Evolutionary conservation across 1,140 invertebrate species (phyloP).

Genomic region (Drosophila ogumai): DNA sequence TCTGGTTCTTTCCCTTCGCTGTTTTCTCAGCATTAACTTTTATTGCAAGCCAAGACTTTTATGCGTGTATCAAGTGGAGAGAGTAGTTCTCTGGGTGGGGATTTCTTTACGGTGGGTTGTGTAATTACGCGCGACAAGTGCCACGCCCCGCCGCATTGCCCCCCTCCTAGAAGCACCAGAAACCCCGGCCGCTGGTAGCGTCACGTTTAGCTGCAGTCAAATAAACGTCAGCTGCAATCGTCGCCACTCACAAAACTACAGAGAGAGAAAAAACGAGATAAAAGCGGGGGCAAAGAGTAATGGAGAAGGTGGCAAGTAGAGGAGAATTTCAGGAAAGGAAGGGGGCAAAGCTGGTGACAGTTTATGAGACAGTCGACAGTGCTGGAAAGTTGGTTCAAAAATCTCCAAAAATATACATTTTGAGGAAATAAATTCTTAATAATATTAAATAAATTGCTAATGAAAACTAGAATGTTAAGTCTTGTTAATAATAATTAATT

Average conservation of each 20-base stretch:
- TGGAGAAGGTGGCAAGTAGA: not conserved
- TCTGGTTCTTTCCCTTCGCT: slow-evolving; percentile 11
- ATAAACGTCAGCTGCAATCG: slow-evolving; percentile 73
- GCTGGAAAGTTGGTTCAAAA: not conserved
- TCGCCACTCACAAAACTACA: slow-evolving; percentile 31
- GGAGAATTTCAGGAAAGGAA: not conserved
- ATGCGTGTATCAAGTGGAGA: slow-evolving; percentile 39
- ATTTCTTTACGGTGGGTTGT: slow-evolving; percentile 25
- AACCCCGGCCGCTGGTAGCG: slow-evolving; percentile 23
- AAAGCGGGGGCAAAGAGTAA: not conserved
- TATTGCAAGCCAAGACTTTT: slow-evolving; percentile 64
- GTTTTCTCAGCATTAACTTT: slow-evolving; percentile 64
- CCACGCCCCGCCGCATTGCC: slow-evolving; percentile 13
- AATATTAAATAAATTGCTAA: no score
- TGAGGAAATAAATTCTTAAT: no score
- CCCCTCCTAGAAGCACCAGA: not conserved
- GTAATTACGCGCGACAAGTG: slow-evolving; percentile 79
- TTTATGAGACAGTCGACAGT: slow-evolving; percentile 26
- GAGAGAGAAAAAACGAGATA: not conserved
- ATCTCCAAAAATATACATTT: not conserved
- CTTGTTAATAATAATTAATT: no score
- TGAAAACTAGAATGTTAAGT: no score
- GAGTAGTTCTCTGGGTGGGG: not conserved
- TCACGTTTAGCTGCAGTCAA: slow-evolving; percentile 79
- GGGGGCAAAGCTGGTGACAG: slow-evolving; percentile 7